Evolutionary conservation across 2,888 invertebrate species (phyloP).

Genomic region (Tridacna gigas): DNA sequence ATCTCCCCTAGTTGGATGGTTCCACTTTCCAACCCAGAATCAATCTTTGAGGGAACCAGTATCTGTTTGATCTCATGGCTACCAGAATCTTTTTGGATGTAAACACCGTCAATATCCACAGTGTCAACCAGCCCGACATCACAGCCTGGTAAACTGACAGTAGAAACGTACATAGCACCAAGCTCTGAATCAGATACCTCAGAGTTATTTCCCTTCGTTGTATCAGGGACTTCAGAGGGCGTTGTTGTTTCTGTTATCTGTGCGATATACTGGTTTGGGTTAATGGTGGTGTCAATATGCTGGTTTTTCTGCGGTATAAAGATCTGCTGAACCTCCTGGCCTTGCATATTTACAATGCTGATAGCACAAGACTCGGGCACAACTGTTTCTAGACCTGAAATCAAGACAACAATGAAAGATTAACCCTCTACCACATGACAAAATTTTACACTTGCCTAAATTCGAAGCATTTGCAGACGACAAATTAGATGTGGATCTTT

Average conservation of each 20-base stretch:
- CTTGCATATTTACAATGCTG: slow-evolving; percentile 37
- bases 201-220: slow-evolving; percentile 3
- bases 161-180: not conserved
- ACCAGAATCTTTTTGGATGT: not conserved
- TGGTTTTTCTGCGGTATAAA: slow-evolving; percentile 44
- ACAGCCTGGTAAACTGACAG: not conserved
- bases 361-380: slow-evolving; percentile 20
- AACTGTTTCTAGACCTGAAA: slow-evolving; percentile 44
- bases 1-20: not conserved
- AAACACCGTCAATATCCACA: not conserved
- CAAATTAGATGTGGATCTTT: no score
- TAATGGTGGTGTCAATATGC: not conserved
- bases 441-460: no score
- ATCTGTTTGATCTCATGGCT: not conserved
- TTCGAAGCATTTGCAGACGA: not conserved
- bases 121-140: not conserved
- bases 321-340: slow-evolving; percentile 55
- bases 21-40: not conserved
- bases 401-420: no score
- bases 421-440: no score
- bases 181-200: not conserved
- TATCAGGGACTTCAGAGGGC: not conserved
- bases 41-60: not conserved
- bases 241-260: not conserved
- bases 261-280: not conserved